Evolutionary conservation across 2,113 vertebrate species (phyloP), one percentile per base, ranked within the genome.

Genomic region (Phaethon lepturus): DNA sequence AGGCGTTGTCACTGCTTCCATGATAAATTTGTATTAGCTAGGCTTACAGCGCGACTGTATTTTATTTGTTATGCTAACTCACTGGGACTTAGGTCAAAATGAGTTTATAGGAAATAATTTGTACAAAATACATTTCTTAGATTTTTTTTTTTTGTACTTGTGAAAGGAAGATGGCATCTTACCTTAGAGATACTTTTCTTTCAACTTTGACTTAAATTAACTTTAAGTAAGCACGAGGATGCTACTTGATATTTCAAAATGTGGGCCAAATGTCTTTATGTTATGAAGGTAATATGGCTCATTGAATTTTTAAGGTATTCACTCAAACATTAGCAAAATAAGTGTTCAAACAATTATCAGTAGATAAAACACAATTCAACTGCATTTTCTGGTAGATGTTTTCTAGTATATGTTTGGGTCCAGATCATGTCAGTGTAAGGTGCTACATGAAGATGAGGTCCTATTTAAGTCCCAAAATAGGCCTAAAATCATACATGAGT

Each of bases 1-100:
- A 87, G 58, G 69, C 33, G 14, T 26, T 86, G 24, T 90, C 91
- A 71, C 25, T 68, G 71, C 82, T 90, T 78, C 77, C 17, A 3
- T 49, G 82, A 95, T 81, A 86, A 94, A 93, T 93, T 58, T 73
- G 13, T 80, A 52, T 87, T 89, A 88, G 40, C 35, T 45, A 31
- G 44, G 52, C 58, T 94, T 71, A 60, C 42, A 95, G 66, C 75
- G 52, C 73, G 76, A 58, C n/a, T 1, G 0, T 63, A 18, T 80
- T 90, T 79, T 24, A 52, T 79, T 94, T 83, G 38, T 68, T 56
- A 35, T 38, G 24, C 26, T 92, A 55, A 72, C 44, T 79, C 29
- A 60, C 45, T 63, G 50, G 17, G 33, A 67, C 38, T 62, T 86
- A 2, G 9, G 40, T 92, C 50, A 88, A 75, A 89, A 75, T 63